phyloP scores from a whole-genome alignment of 2,113 vertebrate species.

The Dinomys branickii region DNA sequence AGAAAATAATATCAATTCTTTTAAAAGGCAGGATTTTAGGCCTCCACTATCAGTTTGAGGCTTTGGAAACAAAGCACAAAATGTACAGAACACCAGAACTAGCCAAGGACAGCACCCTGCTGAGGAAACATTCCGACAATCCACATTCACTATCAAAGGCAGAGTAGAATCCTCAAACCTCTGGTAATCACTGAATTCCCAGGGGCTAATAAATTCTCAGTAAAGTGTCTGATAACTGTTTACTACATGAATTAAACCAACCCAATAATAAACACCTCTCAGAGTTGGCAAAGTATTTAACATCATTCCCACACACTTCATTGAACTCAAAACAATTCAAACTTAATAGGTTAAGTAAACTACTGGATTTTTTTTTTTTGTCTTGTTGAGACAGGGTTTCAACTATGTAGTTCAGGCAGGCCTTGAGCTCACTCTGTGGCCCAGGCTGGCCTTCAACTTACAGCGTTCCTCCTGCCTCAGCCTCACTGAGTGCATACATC shows the following conservation, averaged over 20 bases:
- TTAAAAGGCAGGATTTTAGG: conserved; percentile 31
- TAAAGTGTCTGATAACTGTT: conserved; percentile 16
- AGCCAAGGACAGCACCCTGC: neutral
- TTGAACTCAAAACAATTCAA: conserved; percentile 17
- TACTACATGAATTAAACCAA: conserved; percentile 54
- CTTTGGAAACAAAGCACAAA: conserved; percentile 16
- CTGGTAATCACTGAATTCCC: conserved; percentile 3
- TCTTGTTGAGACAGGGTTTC: too few species aligned
- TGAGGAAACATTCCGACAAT: neutral
- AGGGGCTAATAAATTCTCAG: neutral
- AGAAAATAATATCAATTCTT: conserved; percentile 33
- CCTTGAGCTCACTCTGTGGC: too few species aligned
- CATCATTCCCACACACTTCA: conserved; percentile 27
- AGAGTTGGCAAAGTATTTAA: neutral
- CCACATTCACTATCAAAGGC: neutral
- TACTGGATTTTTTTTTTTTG: neutral
- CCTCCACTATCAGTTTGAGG: neutral
- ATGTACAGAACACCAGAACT: neutral
- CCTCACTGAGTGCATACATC: too few species aligned
- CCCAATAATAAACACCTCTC: conserved; percentile 15
- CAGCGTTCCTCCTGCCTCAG: too few species aligned
- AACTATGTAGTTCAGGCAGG: too few species aligned
- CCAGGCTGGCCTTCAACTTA: too few species aligned
- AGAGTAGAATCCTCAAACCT: neutral
- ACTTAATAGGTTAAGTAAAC: conserved; percentile 29